phyloP scores from a whole-genome alignment of 1,140 invertebrate genomes.

The Papilio machaon region DNA sequence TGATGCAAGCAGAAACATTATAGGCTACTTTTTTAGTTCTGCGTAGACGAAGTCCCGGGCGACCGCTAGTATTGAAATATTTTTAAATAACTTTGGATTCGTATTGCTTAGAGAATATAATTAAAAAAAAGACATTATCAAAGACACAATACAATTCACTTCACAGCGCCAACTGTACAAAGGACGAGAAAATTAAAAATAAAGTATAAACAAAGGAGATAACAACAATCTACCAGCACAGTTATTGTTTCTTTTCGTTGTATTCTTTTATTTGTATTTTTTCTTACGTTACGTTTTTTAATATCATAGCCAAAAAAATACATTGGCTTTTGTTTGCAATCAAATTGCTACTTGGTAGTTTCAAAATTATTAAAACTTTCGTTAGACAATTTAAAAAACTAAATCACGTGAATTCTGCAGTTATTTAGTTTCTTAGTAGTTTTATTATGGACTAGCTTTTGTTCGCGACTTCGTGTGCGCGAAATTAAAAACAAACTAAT shows the following conservation, averaged over 20 bases:
- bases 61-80: too few relatives aligned
- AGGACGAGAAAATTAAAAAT: constrained; percentile 23
- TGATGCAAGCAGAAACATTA: too few relatives aligned
- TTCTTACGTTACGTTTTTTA: background rate
- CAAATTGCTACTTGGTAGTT: too few relatives aligned
- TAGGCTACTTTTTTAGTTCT: too few relatives aligned
- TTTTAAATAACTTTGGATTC: background rate
- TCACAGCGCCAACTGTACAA: constrained; percentile 14
- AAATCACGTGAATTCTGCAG: too few relatives aligned
- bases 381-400: too few relatives aligned
- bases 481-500: too few relatives aligned
- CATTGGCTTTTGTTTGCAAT: background rate
- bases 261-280: constrained; percentile 3
- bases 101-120: constrained; percentile 11
- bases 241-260: constrained; percentile 3
- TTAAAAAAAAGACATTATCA: constrained; percentile 9
- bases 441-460: too few relatives aligned
- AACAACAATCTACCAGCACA: background rate
- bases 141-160: constrained; percentile 9
- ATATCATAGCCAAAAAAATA: background rate
- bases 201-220: constrained; percentile 24
- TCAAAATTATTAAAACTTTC: too few relatives aligned
- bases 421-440: too few relatives aligned
- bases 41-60: too few relatives aligned
- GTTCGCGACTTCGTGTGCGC: too few relatives aligned